Evolutionary conservation across 1,140 invertebrate genomes (phyloP), one percentile per base, ranked within the genome.

Genomic region (Polyergus mexicanus): DNA sequence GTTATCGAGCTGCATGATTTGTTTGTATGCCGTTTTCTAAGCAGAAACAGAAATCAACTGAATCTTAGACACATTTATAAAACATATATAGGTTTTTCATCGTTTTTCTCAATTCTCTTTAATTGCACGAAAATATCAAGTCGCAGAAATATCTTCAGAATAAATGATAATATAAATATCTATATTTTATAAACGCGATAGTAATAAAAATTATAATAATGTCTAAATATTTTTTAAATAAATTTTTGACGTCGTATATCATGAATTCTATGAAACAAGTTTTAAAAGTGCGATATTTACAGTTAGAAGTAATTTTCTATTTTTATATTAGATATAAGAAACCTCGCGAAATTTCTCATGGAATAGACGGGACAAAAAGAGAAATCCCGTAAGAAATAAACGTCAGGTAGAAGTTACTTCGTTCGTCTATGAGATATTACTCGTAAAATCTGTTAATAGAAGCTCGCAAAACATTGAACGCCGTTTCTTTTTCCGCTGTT

Each of bases 391-490:
- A 19, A 54, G 77, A 66, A 68, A 86, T 86, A 88, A 88, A 86
- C 51, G 72, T 88, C 63, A 71, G 38, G 28, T 13, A 13, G n/a
- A 85, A 51, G 38, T n/a, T 71, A 51, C 63, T 66, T 65, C 44
- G 51, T 56, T 5, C 16, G 2, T 32, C 28, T 51, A 63, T 81
- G 69, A 86, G 63, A 88, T 76, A 86, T 88, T 84, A 78, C 87
- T 63, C 72, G 54, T 74, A 78, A 86, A 84, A n/a, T 66, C 38
- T 16, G 13, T 28, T 47, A 68, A 72, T 66, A 68, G 72, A 86
- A 47, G n/a, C 28, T 38, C 41, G 6, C 11, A 7, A 41, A 71
- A 54, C 63, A 28, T 84, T 76, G 25, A 32, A 62, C 2, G 2
- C 1, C 38, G 13, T 71, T 5, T 16, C 1, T 6, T 65, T 63